These are phyloP conservation scores for Sardinella longiceps DNA, from an alignment of 2,797 vertebrate species.

Conservation along the genomic window DNA sequence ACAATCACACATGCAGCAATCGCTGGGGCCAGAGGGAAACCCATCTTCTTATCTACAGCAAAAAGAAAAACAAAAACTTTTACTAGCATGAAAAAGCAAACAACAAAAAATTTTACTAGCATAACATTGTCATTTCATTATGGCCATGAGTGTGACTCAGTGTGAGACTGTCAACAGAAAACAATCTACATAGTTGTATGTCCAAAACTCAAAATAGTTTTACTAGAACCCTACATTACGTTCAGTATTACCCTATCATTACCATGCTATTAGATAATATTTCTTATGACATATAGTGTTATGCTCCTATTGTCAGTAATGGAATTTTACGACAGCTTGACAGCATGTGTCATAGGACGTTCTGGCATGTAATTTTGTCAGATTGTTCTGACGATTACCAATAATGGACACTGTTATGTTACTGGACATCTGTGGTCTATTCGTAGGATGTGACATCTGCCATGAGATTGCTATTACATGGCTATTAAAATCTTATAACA, in stretches of 20 bases:
- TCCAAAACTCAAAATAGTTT: neutral
- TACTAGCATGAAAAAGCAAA: neutral
- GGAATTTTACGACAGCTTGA: neutral
- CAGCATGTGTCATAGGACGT: neutral
- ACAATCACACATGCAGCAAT: constrained; percentile 72
- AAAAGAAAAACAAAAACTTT: constrained; percentile 3
- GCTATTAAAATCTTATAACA: neutral
- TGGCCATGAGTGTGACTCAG: neutral
- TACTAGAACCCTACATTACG: neutral
- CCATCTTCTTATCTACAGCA: constrained; percentile 60
- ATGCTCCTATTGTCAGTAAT: neutral
- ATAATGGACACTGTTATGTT: neutral
- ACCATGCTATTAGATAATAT: neutral
- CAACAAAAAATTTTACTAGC: neutral
- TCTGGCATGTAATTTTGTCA: constrained; percentile 2
- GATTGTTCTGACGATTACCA: neutral
- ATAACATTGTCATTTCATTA: neutral
- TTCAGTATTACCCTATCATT: neutral
- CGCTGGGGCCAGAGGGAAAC: constrained; percentile 67
- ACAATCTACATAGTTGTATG: neutral
- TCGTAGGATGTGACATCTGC: neutral
- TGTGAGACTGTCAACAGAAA: neutral
- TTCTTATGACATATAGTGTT: neutral
- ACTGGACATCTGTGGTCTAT: neutral
- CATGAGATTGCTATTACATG: neutral